Base-by-base conservation (phyloP, 2,888 invertebrate species). In the Podotricha telesiphe region DNA sequence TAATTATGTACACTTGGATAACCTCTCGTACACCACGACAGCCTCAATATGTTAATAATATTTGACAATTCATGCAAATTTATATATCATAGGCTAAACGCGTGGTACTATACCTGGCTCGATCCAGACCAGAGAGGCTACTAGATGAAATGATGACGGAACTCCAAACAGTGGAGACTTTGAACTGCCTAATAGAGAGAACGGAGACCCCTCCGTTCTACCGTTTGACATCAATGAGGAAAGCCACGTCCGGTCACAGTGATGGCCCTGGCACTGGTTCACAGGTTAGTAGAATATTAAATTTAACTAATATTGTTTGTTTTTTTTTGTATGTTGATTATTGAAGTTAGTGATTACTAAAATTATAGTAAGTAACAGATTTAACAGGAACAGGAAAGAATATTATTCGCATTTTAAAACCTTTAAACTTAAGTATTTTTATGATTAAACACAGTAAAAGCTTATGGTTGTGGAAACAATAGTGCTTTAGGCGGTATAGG, bases 171-270 rank as follows among this genome's bases (percentile, higher is more conserved):
- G 98, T 99, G 22, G 99, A 99, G 91, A 98, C 99, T 0, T 94
- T 99, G 66, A 98, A 98, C 90, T 98, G 98, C 86, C 94, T 98
- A 76, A 98, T 99, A 77, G 99, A 99, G 87, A 94, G 99, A 72
- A 99, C 98, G 0, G 99, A 99, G 93, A 99, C 99, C 0, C 99
- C 99, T 34, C 99, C 99, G 5, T 99, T 98, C 93, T 99, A 98
- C 90, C 95, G 99, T 48, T 94, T 99, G 79, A 98, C 98, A 2
- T 96, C 97, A 77, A 96, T 98, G 96, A 91, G 98, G 61, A 98
- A 98, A 86, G 96, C 97, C 28, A 97, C 97, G 15, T 97, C 97
- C 65, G 91, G 91, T 0, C 91, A 91, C 78, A 91, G 91, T 77
- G 91, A 91, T 71, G 90, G 90, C 0, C 90, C 92, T 1, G 89